Conservation (phyloP, 2,113 vertebrate genomes). For the Colaptes auratus region DNA sequence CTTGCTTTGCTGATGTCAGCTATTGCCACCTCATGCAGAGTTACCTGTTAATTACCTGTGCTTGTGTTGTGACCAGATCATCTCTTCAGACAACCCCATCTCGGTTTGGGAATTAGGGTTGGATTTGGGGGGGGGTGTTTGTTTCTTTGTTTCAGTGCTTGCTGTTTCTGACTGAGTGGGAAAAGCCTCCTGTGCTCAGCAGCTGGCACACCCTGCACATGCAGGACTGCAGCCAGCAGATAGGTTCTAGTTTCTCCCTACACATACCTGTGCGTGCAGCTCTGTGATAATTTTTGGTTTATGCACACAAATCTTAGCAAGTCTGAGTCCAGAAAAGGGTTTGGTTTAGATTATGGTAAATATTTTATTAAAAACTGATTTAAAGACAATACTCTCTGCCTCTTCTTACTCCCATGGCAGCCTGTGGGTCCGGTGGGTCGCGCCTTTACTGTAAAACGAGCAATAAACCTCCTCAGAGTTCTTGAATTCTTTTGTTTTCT, state of each 20-base stretch:
- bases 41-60: not conserved
- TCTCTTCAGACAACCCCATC: not conserved
- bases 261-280: not conserved
- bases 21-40: not conserved
- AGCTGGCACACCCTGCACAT: not conserved
- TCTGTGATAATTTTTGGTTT: not conserved
- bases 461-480: no score
- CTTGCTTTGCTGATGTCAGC: not conserved
- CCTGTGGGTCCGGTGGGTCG: not conserved
- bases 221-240: not conserved
- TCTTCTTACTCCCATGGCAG: not conserved
- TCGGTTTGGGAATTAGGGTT: not conserved
- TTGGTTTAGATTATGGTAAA: slow-evolving; percentile 64
- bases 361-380: slow-evolving; percentile 75
- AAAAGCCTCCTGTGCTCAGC: not conserved
- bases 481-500: no score
- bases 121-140: not conserved
- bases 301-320: slow-evolving; percentile 18
- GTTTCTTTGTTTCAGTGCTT: not conserved
- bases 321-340: slow-evolving; percentile 46
- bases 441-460: not conserved
- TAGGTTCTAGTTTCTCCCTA: not conserved
- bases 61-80: not conserved
- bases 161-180: not conserved
- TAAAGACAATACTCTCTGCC: slow-evolving; percentile 28